Base-by-base conservation (phyloP, 2,113 vertebrate genomes). In the Percopsis transmontana region DNA sequence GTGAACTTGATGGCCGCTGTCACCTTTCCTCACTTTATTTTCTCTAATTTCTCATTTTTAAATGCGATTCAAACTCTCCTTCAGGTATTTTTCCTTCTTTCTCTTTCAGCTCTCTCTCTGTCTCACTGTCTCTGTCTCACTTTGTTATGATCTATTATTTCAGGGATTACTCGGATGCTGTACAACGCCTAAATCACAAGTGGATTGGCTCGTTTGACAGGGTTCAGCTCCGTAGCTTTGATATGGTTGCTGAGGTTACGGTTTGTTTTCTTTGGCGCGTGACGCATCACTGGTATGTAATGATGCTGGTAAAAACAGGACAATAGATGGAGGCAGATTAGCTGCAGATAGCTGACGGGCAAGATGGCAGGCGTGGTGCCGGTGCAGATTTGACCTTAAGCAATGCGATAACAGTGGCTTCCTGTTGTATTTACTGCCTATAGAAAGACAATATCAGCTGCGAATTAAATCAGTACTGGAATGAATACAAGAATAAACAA, bases 211-310 rank as follows among this genome's bases (percentile, higher is more conserved):
- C 8, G 27, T 33, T 33, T 33, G 27, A 33, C 27, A 33, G 27
- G 27, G 27, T 33, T 33, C 27, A 33, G 27, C 27, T 4, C 8
- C 27, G 5, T 33, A 6, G 16, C 45, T 68, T 58, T 62, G 72
- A 44, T 71, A 53, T 52, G 1, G n/a, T 24, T 61, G 45, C 64
- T 72, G 72, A 39, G 15, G 5, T 68, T 70, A 65, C 16, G 70
- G 57, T 84, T 76, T 79, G 45, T 57, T 57, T 7, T 48, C n/a
- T 68, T 76, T 74, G 20, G 41, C 3, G 10, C 5, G 56, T 62
- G 16, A 63, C 59, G 45, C 52, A 44, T 48, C 63, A 62, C 18
- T 72, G 20, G 6, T 39, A 20, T 0, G 3, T 23, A 54, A 66
- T 56, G 50, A 33, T 1, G 10, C 41, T 19, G 13, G 52, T 47